Conservation (phyloP, 2,888 invertebrate genomes). For the Diarsia brunnea region DNA sequence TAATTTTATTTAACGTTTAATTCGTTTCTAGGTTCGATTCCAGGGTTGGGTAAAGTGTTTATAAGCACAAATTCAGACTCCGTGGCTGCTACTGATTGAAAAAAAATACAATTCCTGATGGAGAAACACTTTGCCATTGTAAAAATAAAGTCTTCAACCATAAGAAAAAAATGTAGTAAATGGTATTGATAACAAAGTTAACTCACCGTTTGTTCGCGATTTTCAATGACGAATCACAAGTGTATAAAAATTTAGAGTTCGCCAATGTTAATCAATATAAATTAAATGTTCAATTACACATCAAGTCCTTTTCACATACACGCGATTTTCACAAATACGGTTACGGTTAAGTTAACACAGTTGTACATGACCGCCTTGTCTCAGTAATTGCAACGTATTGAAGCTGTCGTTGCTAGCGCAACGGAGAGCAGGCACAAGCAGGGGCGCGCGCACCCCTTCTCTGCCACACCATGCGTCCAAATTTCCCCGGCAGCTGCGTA, state of each 20-base stretch:
- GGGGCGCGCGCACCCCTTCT: not conserved
- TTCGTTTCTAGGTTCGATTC: no score
- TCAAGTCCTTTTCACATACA: not conserved
- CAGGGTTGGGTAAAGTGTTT: no score
- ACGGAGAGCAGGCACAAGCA: not conserved
- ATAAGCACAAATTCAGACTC: no score
- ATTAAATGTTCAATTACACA: not conserved
- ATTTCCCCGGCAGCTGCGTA: not conserved
- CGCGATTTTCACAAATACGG: no score
- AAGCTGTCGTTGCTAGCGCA: not conserved
- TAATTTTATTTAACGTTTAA: not conserved
- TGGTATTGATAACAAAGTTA: not conserved
- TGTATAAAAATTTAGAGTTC: not conserved
- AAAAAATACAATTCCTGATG: no score
- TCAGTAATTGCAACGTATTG: not conserved
- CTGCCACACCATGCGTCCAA: not conserved
- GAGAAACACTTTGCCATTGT: no score
- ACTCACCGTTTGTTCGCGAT: not conserved
- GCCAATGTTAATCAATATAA: not conserved
- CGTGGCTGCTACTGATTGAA: no score
- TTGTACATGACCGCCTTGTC: not conserved
- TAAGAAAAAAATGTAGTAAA: not conserved
- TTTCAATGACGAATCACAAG: not conserved
- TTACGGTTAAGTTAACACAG: not conserved
- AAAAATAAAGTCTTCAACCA: not conserved